These are phyloP conservation scores for Tachuris rubrigastra DNA, from an alignment of 2,113 vertebrate genomes.

Conservation along the genomic window DNA sequence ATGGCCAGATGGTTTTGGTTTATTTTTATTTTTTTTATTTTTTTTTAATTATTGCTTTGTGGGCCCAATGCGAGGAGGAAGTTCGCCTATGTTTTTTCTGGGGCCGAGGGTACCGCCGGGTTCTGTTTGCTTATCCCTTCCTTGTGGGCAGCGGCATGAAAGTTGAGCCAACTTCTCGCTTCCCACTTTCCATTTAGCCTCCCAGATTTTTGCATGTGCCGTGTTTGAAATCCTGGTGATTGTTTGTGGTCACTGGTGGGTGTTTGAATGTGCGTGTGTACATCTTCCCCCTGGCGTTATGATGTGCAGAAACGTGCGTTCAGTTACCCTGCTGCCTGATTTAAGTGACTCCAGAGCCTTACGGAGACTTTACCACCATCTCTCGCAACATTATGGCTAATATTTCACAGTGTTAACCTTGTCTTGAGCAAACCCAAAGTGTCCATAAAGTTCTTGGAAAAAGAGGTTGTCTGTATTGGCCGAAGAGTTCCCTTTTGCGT, in stretches of 20 bases:
- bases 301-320: slow-evolving; percentile 44
- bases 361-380: slow-evolving; percentile 26
- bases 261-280: not conserved
- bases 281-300: slow-evolving; percentile 13
- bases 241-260: slow-evolving; percentile 43
- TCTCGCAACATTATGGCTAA: not conserved
- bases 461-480: not conserved
- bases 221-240: not conserved
- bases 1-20: not conserved
- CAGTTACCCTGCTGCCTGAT: slow-evolving; percentile 35
- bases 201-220: slow-evolving; percentile 6
- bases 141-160: not conserved
- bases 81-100: not conserved
- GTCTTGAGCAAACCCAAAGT: slow-evolving; percentile 26
- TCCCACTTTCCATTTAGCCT: not conserved
- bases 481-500: not conserved
- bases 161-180: not conserved
- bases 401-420: slow-evolving; percentile 33
- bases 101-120: not conserved
- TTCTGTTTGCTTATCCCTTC: not conserved
- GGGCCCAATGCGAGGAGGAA: not conserved
- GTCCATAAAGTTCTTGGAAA: slow-evolving; percentile 57
- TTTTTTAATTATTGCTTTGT: not conserved
- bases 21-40: not conserved
- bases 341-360: slow-evolving; percentile 51